Percentiles rank a stretch among this genome's conserved stretches.
These are phyloP conservation scores for Xestia rhomboidea DNA, from an alignment of 2,888 invertebrate genomes.

Conservation along the genomic window DNA sequence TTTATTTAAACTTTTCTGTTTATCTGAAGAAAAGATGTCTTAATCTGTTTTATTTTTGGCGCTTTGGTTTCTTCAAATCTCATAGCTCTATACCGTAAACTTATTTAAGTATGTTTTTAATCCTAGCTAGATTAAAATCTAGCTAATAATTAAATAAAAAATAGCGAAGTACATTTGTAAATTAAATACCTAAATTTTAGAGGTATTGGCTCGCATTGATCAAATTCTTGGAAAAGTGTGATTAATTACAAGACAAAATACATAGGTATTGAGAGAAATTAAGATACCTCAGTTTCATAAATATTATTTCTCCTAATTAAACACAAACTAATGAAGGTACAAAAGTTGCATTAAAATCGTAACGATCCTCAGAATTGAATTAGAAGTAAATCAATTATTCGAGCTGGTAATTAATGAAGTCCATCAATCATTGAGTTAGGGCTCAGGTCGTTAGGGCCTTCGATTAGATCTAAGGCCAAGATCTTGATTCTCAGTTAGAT, in stretches of 20 bases:
- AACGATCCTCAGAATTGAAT: constrained; percentile 61
- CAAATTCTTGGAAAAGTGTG: neutral
- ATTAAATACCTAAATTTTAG: neutral
- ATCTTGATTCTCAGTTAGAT: constrained; percentile 48
- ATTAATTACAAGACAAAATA: neutral
- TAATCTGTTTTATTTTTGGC: neutral
- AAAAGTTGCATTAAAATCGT: constrained; percentile 51
- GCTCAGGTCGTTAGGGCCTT: constrained; percentile 68
- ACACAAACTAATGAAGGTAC: constrained; percentile 19
- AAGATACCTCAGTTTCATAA: neutral
- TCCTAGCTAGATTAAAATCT: neutral
- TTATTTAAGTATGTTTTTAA: neutral
- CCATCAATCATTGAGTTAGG: constrained; percentile 70
- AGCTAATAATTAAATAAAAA: too few species aligned
- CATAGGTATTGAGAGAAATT: neutral
- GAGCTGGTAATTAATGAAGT: constrained; percentile 67
- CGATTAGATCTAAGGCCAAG: constrained; percentile 59
- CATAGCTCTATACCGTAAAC: neutral
- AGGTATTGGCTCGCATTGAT: neutral
- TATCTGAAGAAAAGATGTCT: neutral
- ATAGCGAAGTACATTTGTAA: neutral
- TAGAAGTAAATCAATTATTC: constrained; percentile 75
- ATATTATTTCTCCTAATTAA: neutral
- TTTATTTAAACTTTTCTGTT: neutral
- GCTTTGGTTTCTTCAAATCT: neutral